Evolutionary conservation across 2,888 invertebrate genomes (phyloP), one percentile per base, ranked within the genome.

Genomic region (Drosophila borealis): DNA sequence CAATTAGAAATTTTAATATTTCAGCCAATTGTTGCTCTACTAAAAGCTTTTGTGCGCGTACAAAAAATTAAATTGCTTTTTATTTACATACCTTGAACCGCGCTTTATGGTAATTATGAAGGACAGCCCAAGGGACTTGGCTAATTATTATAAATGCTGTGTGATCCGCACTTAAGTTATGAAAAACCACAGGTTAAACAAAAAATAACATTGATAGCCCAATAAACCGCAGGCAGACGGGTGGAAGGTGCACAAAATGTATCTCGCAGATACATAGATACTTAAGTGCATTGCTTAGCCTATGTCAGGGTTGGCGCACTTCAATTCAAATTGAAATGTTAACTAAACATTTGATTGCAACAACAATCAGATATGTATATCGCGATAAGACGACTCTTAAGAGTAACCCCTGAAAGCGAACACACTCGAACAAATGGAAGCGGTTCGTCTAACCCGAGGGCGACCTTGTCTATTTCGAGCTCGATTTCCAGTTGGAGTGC

Each of bases 361-460:
- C 45, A 56, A n/a, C 48, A 48, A 5, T 4, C 21, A 21, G 5
- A 21, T 21, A 21, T 17, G 17, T 17, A 17, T 21, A 21, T 21
- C 2, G 29, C 29, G 54, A 72, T 79, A 69, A 76, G 64, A 56
- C 41, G 11, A 59, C 64, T 62, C 60, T 74, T 37, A 11, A 65
- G 46, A 46, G 53, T 60, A 71, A 77, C 71, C 80, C 78, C 80
- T 66, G 71, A 75, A 80, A 68, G 70, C 51, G 74, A 81, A 81
- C 78, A 79, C 74, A 80, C 78, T 84, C 60, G 25, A 70, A 61
- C 63, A 42, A 51, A 62, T 67, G 68, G 54, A 51, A 39, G 44
- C 41, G 37, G 6, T 11, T 53, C 50, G 54, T 72, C 46, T 72
- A 36, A 55, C 13, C 25, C 41, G 29, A 55, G 21, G 8, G 11